Base-by-base conservation (phyloP, 2,797 vertebrate species). In the Taeniopygia guttata region DNA sequence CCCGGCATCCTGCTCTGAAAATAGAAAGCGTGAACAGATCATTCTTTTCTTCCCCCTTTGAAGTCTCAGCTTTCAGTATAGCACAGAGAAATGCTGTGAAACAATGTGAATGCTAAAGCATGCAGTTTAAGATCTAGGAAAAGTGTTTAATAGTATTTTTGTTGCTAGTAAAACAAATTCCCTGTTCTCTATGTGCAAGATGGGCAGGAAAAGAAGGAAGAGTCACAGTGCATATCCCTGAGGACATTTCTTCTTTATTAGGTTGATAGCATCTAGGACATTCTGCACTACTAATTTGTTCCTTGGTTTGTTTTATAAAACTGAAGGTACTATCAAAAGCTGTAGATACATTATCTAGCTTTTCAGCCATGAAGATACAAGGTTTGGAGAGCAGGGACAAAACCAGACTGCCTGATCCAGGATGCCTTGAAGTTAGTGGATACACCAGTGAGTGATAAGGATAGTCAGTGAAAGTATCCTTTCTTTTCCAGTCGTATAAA, bases 1-100 rank as follows among this genome's bases (percentile, higher is more conserved):
- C 87, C 48, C 74, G 36, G 9, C 80, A 84, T 96, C 80, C 90
- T 90, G 55, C 68, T 85, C 84, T 85, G 58, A 52, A 76, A 90
- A 85, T 43, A 90, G 79, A 77, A 93, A 88, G 81, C 8, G 10
- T 49, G 64, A 92, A 69, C 69, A 81, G 60, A 62, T 43, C 9
- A 0, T 66, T 45, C 34, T 49, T 87, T 55, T 62, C n/a, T 76
- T 74, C 66, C 78, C 26, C 11, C 20, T 90, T 49, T 83, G 55
- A 75, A 91, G 48, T 60, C 55, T 90, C 29, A 89, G 10, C 63
- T 73, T 90, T 64, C 42, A 43, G 0, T 93, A 56, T 69, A 60
- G 23, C 55, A 4, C 6, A 22, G 49, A 90, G 70, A 32, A 74
- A 43, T 1, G 2, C 59, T 75, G 3, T 86, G 40, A 59, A 93